Evolutionary conservation across 2,888 invertebrate species (phyloP).

Genomic region (Muscina levida): DNA sequence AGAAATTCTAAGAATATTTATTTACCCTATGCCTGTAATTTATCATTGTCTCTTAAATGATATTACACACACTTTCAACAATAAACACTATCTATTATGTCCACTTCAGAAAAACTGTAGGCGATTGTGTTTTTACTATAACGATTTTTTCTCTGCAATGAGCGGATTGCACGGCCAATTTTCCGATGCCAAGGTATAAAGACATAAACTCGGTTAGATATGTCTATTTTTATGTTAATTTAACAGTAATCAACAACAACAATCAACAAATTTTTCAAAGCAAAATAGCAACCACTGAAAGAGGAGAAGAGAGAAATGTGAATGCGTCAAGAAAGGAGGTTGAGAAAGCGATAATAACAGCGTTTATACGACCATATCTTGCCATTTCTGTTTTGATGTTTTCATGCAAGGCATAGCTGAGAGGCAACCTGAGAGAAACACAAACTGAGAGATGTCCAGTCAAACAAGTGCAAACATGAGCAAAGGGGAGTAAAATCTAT

Average conservation of each 20-base stretch:
- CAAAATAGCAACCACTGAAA: slow-evolving; percentile 45
- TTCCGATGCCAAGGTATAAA: slow-evolving; percentile 1
- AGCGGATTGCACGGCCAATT: slow-evolving; percentile 34
- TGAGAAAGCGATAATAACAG: slow-evolving; percentile 40
- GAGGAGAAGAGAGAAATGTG: slow-evolving; percentile 7
- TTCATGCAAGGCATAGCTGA: slow-evolving; percentile 26
- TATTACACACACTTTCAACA: neutral
- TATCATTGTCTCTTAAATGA: slow-evolving; percentile 37
- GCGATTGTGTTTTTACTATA: slow-evolving; percentile 38
- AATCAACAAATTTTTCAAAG: slow-evolving; percentile 22
- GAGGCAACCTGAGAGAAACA: slow-evolving; percentile 19
- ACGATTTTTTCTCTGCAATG: slow-evolving; percentile 61
- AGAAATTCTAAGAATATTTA: slow-evolving; percentile 45
- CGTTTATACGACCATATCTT: slow-evolving; percentile 32
- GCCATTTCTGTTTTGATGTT: slow-evolving; percentile 55
- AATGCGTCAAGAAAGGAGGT: slow-evolving; percentile 17
- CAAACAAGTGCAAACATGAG: slow-evolving; percentile 16
- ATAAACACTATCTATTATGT: neutral
- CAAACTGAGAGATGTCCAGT: neutral
- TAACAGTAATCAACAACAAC: slow-evolving; percentile 16
- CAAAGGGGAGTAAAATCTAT: too few species aligned
- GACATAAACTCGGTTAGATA: neutral
- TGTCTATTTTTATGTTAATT: slow-evolving; percentile 1
- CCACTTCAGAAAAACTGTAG: neutral
- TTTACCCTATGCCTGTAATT: slow-evolving; percentile 61